A percentile compares a stretch with the other conserved stretches of the same genome.
Conservation (phyloP, 2,113 vertebrate species). For the Prochilodus magdalenae region DNA sequence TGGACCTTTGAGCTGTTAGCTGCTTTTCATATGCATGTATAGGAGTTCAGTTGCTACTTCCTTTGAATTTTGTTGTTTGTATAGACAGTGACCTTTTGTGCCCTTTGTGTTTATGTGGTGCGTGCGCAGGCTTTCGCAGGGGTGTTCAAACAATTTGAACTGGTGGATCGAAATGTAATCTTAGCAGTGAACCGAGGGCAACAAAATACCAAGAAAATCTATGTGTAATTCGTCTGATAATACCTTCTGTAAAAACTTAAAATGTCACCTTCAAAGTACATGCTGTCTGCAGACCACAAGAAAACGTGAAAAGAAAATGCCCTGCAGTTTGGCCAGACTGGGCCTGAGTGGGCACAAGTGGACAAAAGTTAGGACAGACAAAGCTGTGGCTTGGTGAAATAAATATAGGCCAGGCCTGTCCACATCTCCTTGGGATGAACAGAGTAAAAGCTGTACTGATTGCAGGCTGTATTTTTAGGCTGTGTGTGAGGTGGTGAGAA, state of each 20-base stretch:
- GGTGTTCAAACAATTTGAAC: neutral
- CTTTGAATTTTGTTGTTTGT: neutral
- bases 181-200: neutral
- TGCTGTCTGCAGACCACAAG: constrained; percentile 21
- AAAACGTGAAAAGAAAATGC: neutral
- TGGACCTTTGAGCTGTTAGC: neutral
- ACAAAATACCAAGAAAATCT: constrained; percentile 5
- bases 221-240: constrained; percentile 12
- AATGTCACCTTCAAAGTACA: neutral
- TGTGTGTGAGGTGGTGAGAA: constrained; percentile 21
- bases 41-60: neutral
- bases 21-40: constrained; percentile 5
- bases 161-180: neutral
- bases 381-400: constrained; percentile 31
- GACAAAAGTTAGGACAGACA: neutral
- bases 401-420: constrained; percentile 69
- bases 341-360: neutral
- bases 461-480: constrained; percentile 46
- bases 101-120: neutral
- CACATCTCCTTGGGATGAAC: constrained; percentile 15
- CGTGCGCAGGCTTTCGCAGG: neutral
- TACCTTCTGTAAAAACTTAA: neutral
- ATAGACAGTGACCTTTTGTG: neutral
- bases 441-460: constrained; percentile 29
- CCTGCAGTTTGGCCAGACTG: neutral